A percentile compares a stretch with the other conserved stretches of the same genome.
These are phyloP conservation scores for Ligdia adustata DNA, from an alignment of 2,888 invertebrate species.

Conservation along the genomic window DNA sequence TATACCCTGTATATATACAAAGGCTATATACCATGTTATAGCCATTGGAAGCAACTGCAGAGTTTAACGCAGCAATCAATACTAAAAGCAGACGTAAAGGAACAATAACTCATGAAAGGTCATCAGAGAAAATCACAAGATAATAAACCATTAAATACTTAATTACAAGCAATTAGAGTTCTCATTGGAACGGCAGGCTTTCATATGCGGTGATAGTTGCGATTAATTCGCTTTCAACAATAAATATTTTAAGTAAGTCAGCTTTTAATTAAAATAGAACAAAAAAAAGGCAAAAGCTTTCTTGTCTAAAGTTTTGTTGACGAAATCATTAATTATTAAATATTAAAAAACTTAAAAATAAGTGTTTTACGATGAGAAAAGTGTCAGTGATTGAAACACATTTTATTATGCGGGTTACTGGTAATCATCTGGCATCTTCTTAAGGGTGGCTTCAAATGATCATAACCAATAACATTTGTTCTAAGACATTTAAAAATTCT, in stretches of 20 bases:
- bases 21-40: too few relatives aligned
- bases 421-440: too few relatives aligned
- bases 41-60: too few relatives aligned
- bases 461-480: too few relatives aligned
- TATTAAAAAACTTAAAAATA: neutral
- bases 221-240: conserved; percentile 18
- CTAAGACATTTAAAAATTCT: too few relatives aligned
- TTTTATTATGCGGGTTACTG: too few relatives aligned
- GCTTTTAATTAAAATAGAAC: conserved; percentile 10
- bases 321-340: neutral
- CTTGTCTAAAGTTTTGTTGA: conserved; percentile 1
- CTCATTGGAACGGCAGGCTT: conserved; percentile 38
- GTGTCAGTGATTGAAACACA: too few relatives aligned
- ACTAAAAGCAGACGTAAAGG: conserved; percentile 39
- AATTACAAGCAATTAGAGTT: conserved; percentile 44
- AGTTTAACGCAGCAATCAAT: too few relatives aligned
- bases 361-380: too few relatives aligned
- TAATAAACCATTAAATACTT: conserved; percentile 45
- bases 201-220: conserved; percentile 1
- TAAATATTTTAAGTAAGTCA: conserved; percentile 9
- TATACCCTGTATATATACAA: too few relatives aligned
- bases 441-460: too few relatives aligned
- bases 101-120: conserved; percentile 53
- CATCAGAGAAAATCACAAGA: conserved; percentile 34
- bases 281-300: conserved; percentile 6